Evolutionary conservation across 2,888 invertebrate genomes (phyloP).

Genomic region (Phyllotreta cruciferae): DNA sequence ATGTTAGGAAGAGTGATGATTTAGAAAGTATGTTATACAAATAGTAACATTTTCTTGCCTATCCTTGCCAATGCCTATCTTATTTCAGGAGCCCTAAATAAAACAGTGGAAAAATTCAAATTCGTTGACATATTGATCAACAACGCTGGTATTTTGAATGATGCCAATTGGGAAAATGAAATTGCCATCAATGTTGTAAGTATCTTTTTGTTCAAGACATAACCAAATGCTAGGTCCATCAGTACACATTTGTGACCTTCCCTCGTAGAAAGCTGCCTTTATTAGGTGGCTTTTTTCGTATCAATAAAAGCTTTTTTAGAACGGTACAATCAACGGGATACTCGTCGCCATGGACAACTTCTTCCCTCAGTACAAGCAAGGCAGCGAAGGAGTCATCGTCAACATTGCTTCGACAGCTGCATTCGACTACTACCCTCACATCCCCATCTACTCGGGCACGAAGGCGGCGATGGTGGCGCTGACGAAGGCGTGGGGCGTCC

Average conservation of each 20-base stretch:
- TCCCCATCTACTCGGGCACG: constrained; percentile 42
- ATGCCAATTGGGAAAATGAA: constrained; percentile 42
- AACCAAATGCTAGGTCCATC: neutral
- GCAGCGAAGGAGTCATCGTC: constrained; percentile 40
- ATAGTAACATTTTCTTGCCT: too few relatives aligned
- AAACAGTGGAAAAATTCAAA: constrained; percentile 42
- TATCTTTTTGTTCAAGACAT: constrained; percentile 7
- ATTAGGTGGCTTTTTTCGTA: too few relatives aligned
- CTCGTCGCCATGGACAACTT: constrained; percentile 43
- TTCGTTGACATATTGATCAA: constrained; percentile 45
- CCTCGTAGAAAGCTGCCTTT: too few relatives aligned
- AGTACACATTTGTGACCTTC: neutral
- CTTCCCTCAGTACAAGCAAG: constrained; percentile 43
- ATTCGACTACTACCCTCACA: constrained; percentile 23
- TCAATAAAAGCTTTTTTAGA: too few relatives aligned
- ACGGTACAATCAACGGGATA: constrained; percentile 42
- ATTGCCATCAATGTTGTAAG: constrained; percentile 45
- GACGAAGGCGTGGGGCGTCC: constrained; percentile 40
- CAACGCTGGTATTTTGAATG: constrained; percentile 46
- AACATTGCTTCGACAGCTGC: constrained; percentile 43
- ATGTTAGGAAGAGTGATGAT: constrained; percentile 38
- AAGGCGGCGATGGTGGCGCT: constrained; percentile 43
- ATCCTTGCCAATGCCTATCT: too few relatives aligned
- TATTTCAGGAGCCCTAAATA: constrained; percentile 44
- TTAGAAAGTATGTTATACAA: constrained; percentile 41